phyloP scores from a whole-genome alignment of 2,888 invertebrate genomes.

The Zhengitettix transpicula region DNA sequence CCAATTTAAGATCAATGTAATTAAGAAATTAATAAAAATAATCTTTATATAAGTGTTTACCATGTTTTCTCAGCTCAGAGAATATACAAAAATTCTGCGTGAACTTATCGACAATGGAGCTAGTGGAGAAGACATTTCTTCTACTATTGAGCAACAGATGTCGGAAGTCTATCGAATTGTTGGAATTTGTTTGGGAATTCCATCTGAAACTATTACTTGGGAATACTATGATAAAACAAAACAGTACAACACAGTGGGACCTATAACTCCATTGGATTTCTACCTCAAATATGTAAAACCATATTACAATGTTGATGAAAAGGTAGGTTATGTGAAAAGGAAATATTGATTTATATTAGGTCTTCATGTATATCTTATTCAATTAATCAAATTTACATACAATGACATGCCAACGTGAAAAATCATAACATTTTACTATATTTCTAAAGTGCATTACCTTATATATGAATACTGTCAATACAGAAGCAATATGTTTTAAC shows the following conservation, averaged over 20 bases:
- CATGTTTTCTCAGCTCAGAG: slow-evolving; percentile 45
- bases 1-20: neutral
- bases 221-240: slow-evolving; percentile 75
- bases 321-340: slow-evolving; percentile 32
- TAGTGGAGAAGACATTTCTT: slow-evolving; percentile 42
- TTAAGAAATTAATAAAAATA: neutral
- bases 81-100: slow-evolving; percentile 58
- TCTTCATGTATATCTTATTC: no score
- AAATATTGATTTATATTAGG: no score
- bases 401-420: no score
- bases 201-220: slow-evolving; percentile 62
- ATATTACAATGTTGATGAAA: slow-evolving; percentile 63
- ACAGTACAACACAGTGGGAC: slow-evolving; percentile 52
- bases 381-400: no score
- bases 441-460: no score
- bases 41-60: slow-evolving; percentile 2
- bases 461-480: no score
- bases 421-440: no score
- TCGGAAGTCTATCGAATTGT: slow-evolving; percentile 61
- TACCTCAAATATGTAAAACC: slow-evolving; percentile 64
- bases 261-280: slow-evolving; percentile 61
- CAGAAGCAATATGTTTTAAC: no score
- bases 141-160: slow-evolving; percentile 51
- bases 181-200: slow-evolving; percentile 70
- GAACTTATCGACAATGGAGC: slow-evolving; percentile 42